Evolutionary conservation across 2,797 vertebrate species (phyloP), one percentile per base, ranked within the genome.

Genomic region (Cynodonichthys magdalenae): DNA sequence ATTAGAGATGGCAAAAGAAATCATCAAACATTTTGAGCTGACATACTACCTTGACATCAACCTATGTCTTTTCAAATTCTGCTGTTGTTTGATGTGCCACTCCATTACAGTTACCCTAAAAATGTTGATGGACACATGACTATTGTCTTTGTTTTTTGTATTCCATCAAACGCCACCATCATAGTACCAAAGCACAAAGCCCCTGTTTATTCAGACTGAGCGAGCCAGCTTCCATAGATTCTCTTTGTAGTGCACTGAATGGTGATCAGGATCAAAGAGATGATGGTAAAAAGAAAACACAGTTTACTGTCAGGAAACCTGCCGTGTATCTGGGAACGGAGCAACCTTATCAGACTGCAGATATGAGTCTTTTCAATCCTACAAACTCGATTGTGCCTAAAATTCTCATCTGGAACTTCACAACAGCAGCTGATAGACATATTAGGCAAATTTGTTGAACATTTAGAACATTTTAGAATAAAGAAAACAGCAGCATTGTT

Each of bases 361-460:
- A 24, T 24, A 24, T 24, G 24, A 24, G 24, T 24, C n/a, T n/a
- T n/a, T n/a, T n/a, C n/a, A n/a, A n/a, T n/a, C 58, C 51, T 51
- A 52, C 36, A 66, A 57, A 53, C 68, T 76, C 48, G 63, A 55
- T 66, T 74, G 59, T 63, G 63, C 66, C 55, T 46, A 44, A 42
- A 63, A 39, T n/a, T 60, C 53, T 80, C 46, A 61, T 47, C 59
- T 28, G 75, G 80, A 79, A 73, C 63, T 76, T 71, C 56, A 46
- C 5, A 14, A n/a, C 48, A 71, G 48, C 51, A 8, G 48, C 74
- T 75, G 75, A 84, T 82, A 80, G 74, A 69, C 68, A 61, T 57
- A 68, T 74, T 75, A 53, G 68, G 61, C 65, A 79, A 75, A 76
- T 79, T 67, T 70, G 66, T 54, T 63, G 64, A 69, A 77, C 66